A percentile compares a stretch with the other conserved stretches of the same genome.
Conservation (phyloP, 2,113 vertebrate species). For the Psittacus erithacus region DNA sequence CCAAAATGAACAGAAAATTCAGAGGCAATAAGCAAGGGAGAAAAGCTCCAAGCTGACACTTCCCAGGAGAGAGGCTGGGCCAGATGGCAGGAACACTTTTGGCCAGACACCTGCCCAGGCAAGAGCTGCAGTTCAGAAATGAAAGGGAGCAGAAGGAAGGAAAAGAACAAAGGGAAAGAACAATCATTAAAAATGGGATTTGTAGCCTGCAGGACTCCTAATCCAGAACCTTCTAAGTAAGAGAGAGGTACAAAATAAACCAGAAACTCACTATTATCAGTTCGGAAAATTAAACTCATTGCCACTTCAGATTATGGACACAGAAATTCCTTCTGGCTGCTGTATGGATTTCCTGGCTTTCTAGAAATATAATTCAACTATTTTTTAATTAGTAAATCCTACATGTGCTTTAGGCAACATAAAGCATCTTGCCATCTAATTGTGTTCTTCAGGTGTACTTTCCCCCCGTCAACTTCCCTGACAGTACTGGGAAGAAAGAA, state of each 20-base stretch:
- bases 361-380: slow-evolving; percentile 29
- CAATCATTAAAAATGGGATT: neutral
- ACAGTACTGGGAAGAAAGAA: neutral
- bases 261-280: neutral
- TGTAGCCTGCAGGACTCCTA: neutral
- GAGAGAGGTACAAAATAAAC: neutral
- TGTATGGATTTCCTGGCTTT: neutral
- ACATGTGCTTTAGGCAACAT: slow-evolving; percentile 2
- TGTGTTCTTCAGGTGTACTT: neutral
- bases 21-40: slow-evolving; percentile 22
- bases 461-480: neutral
- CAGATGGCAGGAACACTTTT: slow-evolving; percentile 68
- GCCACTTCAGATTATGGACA: neutral
- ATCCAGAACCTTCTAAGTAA: neutral
- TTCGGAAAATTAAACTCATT: neutral
- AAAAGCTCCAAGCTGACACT: slow-evolving; percentile 38
- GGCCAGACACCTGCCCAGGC: slow-evolving; percentile 54
- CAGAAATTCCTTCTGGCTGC: neutral
- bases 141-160: slow-evolving; percentile 2
- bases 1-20: slow-evolving; percentile 1
- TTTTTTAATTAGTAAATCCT: slow-evolving; percentile 1
- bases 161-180: neutral
- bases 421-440: slow-evolving; percentile 21
- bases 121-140: neutral
- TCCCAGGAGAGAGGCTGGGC: neutral